Percentiles rank a stretch among this genome's conserved stretches.
phyloP scores from a whole-genome alignment of 2,797 vertebrate genomes.

The Epinephelus coioides region DNA sequence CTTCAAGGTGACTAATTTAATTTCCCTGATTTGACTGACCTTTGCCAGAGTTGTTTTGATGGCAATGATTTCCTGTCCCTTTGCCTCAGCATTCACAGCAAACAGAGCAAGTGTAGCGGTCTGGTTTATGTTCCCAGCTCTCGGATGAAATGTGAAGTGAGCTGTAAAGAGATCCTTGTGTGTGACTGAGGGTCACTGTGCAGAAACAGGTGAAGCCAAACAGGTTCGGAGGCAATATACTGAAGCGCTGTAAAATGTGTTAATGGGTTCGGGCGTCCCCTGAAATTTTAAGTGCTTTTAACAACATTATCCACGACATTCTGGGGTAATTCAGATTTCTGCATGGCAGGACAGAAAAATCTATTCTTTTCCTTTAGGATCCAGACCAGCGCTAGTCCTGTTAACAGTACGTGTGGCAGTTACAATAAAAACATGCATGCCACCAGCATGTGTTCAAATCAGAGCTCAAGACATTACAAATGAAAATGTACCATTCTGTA shows the following conservation, averaged over 20 bases:
- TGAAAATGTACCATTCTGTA: neutral
- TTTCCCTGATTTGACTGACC: slow-evolving; percentile 94
- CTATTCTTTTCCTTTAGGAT: neutral
- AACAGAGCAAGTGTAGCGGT: slow-evolving; percentile 80
- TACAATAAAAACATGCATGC: neutral
- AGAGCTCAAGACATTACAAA: neutral
- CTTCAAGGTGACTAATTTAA: slow-evolving; percentile 94
- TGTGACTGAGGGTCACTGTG: slow-evolving; percentile 36
- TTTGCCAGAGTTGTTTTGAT: slow-evolving; percentile 92
- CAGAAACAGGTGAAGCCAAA: slow-evolving; percentile 30
- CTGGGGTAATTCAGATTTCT: neutral
- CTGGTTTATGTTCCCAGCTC: slow-evolving; percentile 82
- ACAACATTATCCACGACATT: neutral
- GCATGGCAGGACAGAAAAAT: too few relatives aligned
- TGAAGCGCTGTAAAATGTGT: neutral
- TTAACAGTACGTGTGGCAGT: neutral
- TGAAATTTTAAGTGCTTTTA: slow-evolving; percentile 4
- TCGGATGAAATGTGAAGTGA: slow-evolving; percentile 85
- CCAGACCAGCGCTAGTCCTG: neutral
- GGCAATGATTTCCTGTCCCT: slow-evolving; percentile 97
- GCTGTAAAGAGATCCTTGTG: slow-evolving; percentile 73
- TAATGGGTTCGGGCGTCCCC: neutral
- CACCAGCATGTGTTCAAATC: neutral
- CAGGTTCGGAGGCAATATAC: slow-evolving; percentile 7
- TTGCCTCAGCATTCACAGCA: slow-evolving; percentile 86